Base-by-base conservation (phyloP, 2,888 invertebrate genomes). In the Pantelozetes paolii region DNA sequence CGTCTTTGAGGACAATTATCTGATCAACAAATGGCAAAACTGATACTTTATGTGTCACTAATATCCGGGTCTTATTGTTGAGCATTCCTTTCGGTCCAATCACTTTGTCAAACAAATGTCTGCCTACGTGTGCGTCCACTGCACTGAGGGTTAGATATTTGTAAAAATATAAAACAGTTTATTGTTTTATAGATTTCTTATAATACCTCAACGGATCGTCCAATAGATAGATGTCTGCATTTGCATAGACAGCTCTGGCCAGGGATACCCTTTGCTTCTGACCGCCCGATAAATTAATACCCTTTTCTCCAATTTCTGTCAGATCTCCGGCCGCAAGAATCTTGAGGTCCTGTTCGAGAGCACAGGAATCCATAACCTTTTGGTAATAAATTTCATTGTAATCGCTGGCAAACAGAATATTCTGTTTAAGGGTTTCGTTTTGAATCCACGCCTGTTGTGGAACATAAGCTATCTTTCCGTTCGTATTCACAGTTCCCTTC, bases 271-370 rank as follows among this genome's bases (percentile, higher is more conserved):
- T 30, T 62, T 75, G 67, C 62, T 75, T 76, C 50, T 76, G 76
- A 32, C 76, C 76, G 36, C 76, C 76, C 74, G 82, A 82, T 74
- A 83, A 75, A 78, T 84, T 83, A 18, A 83, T 83, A 36, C 83
- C 83, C 82, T 83, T 85, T 79, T 85, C 85, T 57, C 85, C 85
- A 64, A 85, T 85, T 77, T 85, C 85, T 6, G 84, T 85, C 76
- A 71, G 73, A 77, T 85, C 73, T 36, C 73, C 73, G 0, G 73
- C 73, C 9, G 73, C 70, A 32, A 73, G 45, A n/a, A 73, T 42
- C 23, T 67, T 69, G 85, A 85, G 79, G 78, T 85, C 85, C 2
- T 82, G 80, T 18, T 78, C 79, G 42, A 85, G 80, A 8, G 84
- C 84, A 79, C 85, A 85, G 0, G 83, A 82, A 13, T 83, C 82